Evolutionary conservation across 2,797 vertebrate genomes (phyloP), one percentile per base, ranked within the genome.

Genomic region (Buceros bicornis): DNA sequence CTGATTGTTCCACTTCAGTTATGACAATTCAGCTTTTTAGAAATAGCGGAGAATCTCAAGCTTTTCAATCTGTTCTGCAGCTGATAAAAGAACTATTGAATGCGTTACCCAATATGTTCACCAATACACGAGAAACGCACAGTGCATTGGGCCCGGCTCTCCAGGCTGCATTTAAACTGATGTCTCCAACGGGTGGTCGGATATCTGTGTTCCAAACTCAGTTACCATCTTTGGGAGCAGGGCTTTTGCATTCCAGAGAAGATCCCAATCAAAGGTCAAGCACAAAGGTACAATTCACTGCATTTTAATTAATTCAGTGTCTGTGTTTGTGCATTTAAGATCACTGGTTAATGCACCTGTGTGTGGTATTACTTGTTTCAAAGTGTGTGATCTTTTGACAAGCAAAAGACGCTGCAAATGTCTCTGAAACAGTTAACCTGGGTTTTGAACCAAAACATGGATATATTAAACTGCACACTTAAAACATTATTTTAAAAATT

Each of bases 131-230:
- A 92, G 99, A 99, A 97, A 99, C 99, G 6, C 99, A 99, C 96
- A 99, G 99, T 64, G 99, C 99, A 1, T 95, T 99, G 65, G 99
- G 99, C 62, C 99, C 99, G 10, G 99, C 99, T 18, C 98, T 99
- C 91, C 99, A 99, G 97, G 99, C 99, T 10, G 99, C 99, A 10
- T 99, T 98, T 97, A 99, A 99, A 96, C 98, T 99, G 95, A 99
- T 99, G 99, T 99, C 98, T 60, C 98, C 99, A 83, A 99, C 99
- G 3, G 99, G 99, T 31, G 99, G 99, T 3, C 98, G 99, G 3
- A 97, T 99, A 94, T 99, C 99, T 6, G 99, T 99, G 66, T 99
- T 99, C 97, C 99, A 99, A 96, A 99, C 99, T 35, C 99, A 99
- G 97, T 98, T 99, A 73, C 99, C 99, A 2, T 99, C 99, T 18